Base-by-base conservation (phyloP, 2,888 invertebrate genomes). In the Metellina segmentata region DNA sequence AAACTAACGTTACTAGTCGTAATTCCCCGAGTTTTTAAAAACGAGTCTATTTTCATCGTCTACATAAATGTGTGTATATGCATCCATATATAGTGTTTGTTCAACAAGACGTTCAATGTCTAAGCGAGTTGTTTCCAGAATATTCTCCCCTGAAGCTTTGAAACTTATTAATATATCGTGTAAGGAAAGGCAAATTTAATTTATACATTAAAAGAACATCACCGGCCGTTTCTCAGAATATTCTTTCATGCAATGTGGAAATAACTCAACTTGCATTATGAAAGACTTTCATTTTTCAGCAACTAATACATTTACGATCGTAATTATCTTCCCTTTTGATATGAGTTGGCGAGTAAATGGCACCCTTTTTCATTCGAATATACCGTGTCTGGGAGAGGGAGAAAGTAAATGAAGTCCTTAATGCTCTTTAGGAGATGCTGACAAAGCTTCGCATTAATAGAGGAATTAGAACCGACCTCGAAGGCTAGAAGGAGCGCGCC, bases 321-420 rank as follows among this genome's bases (percentile, higher is more conserved):
- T 90, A 90, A 90, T 90, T 85, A 90, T 90, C 85, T 52, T 51
- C 74, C 16, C 85, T 69, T 81, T 82, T 85, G 51, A 85, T 78
- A 81, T 81, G 72, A 81, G 90, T 51, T 71, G 77, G 89, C 34
- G 20, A 81, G 74, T 61, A 69, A 90, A 85, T 85, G 82, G 79
- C 72, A 49, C 61, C 19, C 90, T 90, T 90, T 85, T 90, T 85
- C 85, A 85, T 72, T 48, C 61, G 49, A 52, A 74, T 79, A 85
- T 83, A 74, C 79, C 90, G 72, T 85, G 79, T 81, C 11, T n/a
- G n/a, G 51, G 74, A 78, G 70, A 52, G 61, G 19, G 16, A 48
- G 85, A 85, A 83, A 85, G 90, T 79, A 85, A 90, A 90, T 89
- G 82, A 79, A 90, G 89, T 78, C 78, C 88, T 89, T 90, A 83